Conservation (phyloP, 2,113 vertebrate genomes). For the Coreoperca whiteheadi region DNA sequence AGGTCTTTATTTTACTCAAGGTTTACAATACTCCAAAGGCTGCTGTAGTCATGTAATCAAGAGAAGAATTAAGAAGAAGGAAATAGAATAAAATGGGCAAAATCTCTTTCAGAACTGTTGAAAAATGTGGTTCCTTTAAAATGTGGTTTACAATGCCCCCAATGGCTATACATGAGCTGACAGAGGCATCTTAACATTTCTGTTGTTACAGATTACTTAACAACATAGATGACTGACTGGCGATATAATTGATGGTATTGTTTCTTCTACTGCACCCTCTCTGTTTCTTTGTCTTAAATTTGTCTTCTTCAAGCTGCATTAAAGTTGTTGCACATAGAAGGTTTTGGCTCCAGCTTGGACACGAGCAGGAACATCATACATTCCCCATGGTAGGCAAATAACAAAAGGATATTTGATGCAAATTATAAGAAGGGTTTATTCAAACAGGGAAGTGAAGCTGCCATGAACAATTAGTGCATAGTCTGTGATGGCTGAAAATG, state of each 20-base stretch:
- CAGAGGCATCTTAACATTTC: neutral
- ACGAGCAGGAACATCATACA: constrained; percentile 7
- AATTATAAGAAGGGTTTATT: constrained; percentile 44
- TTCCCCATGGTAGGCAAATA: constrained; percentile 38
- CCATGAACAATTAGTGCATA: constrained; percentile 43
- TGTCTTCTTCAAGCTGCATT: neutral
- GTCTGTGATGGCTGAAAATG: constrained; percentile 32
- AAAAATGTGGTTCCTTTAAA: neutral
- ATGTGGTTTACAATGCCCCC: neutral
- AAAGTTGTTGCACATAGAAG: neutral
- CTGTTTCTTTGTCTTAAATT: neutral
- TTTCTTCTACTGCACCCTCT: neutral
- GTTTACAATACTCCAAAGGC: neutral
- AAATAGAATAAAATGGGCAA: neutral
- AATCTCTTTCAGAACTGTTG: neutral
- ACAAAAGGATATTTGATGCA: constrained; percentile 44
- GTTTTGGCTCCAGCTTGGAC: neutral
- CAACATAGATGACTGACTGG: neutral
- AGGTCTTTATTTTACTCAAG: neutral
- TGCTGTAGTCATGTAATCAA: neutral
- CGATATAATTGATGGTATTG: neutral
- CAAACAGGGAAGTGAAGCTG: constrained; percentile 47
- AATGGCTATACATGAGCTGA: neutral
- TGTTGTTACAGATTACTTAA: neutral
- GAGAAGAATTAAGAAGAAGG: neutral